phyloP scores from a whole-genome alignment of 2,888 invertebrate genomes.

The Hypena proboscidalis region DNA sequence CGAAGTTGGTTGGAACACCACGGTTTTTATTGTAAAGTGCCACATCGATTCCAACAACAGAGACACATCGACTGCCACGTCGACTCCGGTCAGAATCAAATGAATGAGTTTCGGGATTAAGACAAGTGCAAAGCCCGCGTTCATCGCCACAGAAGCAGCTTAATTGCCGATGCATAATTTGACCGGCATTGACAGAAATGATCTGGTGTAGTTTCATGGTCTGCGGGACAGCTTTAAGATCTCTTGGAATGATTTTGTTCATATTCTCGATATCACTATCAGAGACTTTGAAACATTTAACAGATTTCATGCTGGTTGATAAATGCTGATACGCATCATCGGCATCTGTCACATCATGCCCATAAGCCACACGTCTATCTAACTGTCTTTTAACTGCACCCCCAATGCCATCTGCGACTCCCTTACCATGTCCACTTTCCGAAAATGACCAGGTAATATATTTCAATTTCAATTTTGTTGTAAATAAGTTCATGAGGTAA shows the following conservation, averaged over 20 bases:
- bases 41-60: slow-evolving; percentile 3
- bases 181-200: slow-evolving; percentile 10
- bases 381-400: slow-evolving; percentile 33
- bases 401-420: slow-evolving; percentile 38
- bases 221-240: slow-evolving; percentile 15
- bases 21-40: slow-evolving; percentile 5
- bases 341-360: slow-evolving; percentile 28
- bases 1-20: slow-evolving; percentile 7
- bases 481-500: slow-evolving; percentile 22
- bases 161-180: slow-evolving; percentile 16
- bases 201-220: slow-evolving; percentile 22
- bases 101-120: slow-evolving; percentile 14
- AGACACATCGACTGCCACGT: slow-evolving; percentile 5
- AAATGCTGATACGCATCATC: slow-evolving; percentile 20
- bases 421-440: slow-evolving; percentile 38
- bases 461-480: slow-evolving; percentile 20
- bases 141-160: slow-evolving; percentile 22
- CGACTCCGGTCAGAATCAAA: slow-evolving; percentile 6
- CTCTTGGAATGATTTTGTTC: slow-evolving; percentile 10
- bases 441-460: slow-evolving; percentile 32
- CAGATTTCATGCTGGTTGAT: slow-evolving; percentile 9
- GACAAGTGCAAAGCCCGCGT: slow-evolving; percentile 16
- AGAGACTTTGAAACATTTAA: slow-evolving; percentile 15
- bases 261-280: slow-evolving; percentile 18
- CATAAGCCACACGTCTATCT: slow-evolving; percentile 30